A percentile compares a stretch with the other conserved stretches of the same genome.
Evolutionary conservation across 2,113 vertebrate species (phyloP).

Genomic region (Saimiri boliviensis): DNA sequence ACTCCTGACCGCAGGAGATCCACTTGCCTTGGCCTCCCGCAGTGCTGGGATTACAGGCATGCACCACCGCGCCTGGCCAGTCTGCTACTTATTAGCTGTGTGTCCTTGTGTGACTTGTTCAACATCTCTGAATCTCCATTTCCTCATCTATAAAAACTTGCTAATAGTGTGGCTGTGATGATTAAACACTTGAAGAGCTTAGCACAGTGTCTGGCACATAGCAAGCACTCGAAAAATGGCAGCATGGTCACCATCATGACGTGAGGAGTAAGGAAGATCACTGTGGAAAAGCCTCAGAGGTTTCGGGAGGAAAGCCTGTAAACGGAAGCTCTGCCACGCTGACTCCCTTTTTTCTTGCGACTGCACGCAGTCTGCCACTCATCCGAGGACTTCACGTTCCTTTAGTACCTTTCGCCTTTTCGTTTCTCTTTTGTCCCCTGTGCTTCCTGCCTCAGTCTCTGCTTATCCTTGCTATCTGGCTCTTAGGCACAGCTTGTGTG

Average conservation of each 20-base stretch:
- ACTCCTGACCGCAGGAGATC: no score
- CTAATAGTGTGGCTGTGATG: not conserved
- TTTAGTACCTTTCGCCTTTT: slow-evolving; percentile 10
- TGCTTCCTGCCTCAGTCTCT: not conserved
- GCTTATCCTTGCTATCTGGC: not conserved
- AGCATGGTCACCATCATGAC: not conserved
- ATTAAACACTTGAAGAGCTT: not conserved
- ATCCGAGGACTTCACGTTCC: not conserved
- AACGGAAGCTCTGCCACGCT: not conserved
- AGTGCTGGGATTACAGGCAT: no score
- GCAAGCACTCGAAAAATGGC: not conserved
- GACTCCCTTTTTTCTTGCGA: not conserved
- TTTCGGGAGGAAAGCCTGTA: slow-evolving; percentile 25
- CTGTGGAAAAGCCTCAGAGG: not conserved
- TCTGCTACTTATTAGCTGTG: not conserved
- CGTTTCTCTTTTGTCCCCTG: not conserved
- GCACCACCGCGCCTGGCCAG: no score
- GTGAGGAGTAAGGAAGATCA: not conserved
- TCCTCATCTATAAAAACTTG: slow-evolving; percentile 21
- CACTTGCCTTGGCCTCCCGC: no score
- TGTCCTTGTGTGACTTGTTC: slow-evolving; percentile 4
- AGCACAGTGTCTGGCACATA: not conserved
- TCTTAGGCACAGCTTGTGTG: not conserved
- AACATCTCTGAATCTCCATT: slow-evolving; percentile 12
- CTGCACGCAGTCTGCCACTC: not conserved